phyloP scores from a whole-genome alignment of 2,113 vertebrate species.

The Silurus asotus region DNA sequence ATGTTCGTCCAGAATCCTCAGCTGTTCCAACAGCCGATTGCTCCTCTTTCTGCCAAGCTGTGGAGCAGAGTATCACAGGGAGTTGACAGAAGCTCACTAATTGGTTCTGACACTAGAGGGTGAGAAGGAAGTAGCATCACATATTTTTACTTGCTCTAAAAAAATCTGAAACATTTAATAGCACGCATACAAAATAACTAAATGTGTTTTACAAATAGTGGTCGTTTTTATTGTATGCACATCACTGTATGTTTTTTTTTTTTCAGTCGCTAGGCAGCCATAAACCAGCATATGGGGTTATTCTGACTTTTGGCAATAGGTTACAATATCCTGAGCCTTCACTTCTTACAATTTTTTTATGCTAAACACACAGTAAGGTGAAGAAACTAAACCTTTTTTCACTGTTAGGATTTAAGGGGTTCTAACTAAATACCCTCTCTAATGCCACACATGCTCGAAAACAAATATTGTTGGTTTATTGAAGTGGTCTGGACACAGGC shows the following conservation, averaged over 20 bases:
- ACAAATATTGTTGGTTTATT: slow-evolving; percentile 16
- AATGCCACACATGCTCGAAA: not conserved
- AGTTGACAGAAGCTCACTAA: slow-evolving; percentile 62
- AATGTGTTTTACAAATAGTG: not conserved
- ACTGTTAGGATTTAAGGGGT: slow-evolving; percentile 11
- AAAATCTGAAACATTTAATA: slow-evolving; percentile 10
- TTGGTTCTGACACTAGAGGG: slow-evolving; percentile 66
- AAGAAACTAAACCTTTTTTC: slow-evolving; percentile 22
- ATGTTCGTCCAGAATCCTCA: slow-evolving; percentile 28
- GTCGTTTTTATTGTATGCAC: not conserved
- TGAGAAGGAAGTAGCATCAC: slow-evolving; percentile 57
- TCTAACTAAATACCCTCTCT: slow-evolving; percentile 11
- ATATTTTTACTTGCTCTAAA: slow-evolving; percentile 50
- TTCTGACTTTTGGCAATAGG: slow-evolving; percentile 68
- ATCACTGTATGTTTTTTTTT: not conserved
- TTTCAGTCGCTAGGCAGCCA: slow-evolving; percentile 54
- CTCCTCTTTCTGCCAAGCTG: slow-evolving; percentile 40
- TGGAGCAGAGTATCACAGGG: slow-evolving; percentile 45
- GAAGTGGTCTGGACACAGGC: slow-evolving; percentile 16
- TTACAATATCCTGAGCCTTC: slow-evolving; percentile 63
- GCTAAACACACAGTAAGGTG: slow-evolving; percentile 41
- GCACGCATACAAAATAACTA: not conserved
- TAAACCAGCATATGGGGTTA: slow-evolving; percentile 69
- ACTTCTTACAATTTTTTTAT: slow-evolving; percentile 62
- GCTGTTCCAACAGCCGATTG: slow-evolving; percentile 32